Conservation (phyloP, 1,140 invertebrate species). For the Galendromus occidentalis region DNA sequence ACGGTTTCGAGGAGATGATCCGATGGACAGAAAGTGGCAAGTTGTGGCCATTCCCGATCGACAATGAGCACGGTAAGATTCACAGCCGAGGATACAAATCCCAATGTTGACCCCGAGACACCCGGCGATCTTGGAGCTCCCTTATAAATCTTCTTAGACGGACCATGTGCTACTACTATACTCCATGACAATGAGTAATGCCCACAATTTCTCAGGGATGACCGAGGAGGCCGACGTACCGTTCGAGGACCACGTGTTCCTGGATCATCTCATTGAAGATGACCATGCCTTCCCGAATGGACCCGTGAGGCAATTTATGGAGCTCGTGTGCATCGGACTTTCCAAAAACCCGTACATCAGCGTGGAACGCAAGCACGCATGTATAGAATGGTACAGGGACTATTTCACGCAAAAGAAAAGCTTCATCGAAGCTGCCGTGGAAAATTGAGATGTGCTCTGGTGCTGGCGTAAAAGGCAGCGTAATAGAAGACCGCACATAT, state of each 20-base stretch:
- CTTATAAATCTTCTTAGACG: too few species aligned
- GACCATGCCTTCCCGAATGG: conserved; percentile 62
- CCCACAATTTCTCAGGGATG: background rate
- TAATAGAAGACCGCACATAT: too few species aligned
- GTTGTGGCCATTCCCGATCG: conserved; percentile 87
- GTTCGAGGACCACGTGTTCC: conserved; percentile 79
- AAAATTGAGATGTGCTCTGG: conserved; percentile 22
- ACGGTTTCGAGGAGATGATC: conserved; percentile 79
- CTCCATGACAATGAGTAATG: too few species aligned
- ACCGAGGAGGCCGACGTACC: conserved; percentile 44
- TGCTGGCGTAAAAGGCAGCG: too few species aligned
- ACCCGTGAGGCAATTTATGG: conserved; percentile 88
- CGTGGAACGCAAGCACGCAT: conserved; percentile 64
- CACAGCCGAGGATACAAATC: too few species aligned
- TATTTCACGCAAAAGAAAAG: conserved; percentile 67
- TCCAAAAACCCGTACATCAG: conserved; percentile 82
- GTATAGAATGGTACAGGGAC: conserved; percentile 73
- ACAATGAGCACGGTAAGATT: conserved; percentile 88
- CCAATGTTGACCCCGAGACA: too few species aligned
- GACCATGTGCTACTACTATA: too few species aligned
- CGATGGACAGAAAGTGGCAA: conserved; percentile 82
- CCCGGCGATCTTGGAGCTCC: too few species aligned
- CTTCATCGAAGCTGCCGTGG: conserved; percentile 42
- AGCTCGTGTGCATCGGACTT: conserved; percentile 74
- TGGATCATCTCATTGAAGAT: conserved; percentile 54